Conservation (phyloP, 2,888 invertebrate genomes). For the Hyles lineata region DNA sequence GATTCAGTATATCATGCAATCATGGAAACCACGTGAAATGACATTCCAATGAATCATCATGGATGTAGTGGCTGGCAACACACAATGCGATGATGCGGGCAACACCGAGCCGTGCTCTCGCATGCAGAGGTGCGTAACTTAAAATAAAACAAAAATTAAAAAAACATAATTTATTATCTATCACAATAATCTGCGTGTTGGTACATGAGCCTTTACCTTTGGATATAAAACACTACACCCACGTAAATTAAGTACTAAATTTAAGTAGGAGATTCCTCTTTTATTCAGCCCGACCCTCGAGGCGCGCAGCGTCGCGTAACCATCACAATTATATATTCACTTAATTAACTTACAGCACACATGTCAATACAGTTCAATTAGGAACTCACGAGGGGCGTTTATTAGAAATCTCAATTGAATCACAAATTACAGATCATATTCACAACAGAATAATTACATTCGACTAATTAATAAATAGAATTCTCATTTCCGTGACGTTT, state of each 20-base stretch:
- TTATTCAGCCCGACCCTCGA: conserved; percentile 30
- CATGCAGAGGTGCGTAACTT: conserved; percentile 73
- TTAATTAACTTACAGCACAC: conserved; percentile 17
- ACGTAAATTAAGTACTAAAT: conserved; percentile 78
- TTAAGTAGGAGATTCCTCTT: conserved; percentile 80
- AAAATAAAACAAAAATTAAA: conserved; percentile 77
- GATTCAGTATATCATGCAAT: too few species aligned
- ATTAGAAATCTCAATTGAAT: conserved; percentile 63
- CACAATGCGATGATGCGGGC: conserved; percentile 21
- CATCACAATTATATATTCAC: conserved; percentile 33
- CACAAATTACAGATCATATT: conserved; percentile 56
- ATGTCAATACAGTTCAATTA: conserved; percentile 51
- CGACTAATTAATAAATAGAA: conserved; percentile 60
- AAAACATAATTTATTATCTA: conserved; percentile 79
- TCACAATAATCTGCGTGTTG: conserved; percentile 67
- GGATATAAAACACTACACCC: conserved; percentile 64
- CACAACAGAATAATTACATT: conserved; percentile 46
- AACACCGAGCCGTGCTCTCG: conserved; percentile 52
- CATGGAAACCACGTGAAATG: neutral
- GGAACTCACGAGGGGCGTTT: conserved; percentile 71
- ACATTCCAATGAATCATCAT: conserved; percentile 13
- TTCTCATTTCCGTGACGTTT: conserved; percentile 69
- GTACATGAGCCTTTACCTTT: conserved; percentile 70
- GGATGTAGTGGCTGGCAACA: conserved; percentile 47
- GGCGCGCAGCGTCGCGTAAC: conserved; percentile 31